A percentile compares a stretch with the other conserved stretches of the same genome.
phyloP scores from a whole-genome alignment of 2,797 vertebrate species.

The Cyclopterus lumpus region DNA sequence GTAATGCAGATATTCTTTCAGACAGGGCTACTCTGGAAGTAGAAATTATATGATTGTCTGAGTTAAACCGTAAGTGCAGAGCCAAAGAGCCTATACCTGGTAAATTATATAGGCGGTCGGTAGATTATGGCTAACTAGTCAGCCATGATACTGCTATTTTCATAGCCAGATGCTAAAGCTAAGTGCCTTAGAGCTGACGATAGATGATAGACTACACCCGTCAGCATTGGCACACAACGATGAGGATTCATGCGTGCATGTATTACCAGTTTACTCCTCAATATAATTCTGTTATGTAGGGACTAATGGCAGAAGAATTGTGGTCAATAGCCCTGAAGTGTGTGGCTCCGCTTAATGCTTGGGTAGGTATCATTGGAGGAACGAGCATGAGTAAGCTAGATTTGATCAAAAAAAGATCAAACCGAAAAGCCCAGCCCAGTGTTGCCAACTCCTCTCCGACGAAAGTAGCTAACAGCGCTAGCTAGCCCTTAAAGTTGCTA shows the following conservation, averaged over 20 bases:
- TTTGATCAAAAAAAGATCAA: neutral
- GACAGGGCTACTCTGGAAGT: constrained; percentile 36
- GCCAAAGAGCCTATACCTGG: constrained; percentile 16
- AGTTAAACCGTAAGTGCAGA: neutral
- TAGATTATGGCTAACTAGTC: neutral
- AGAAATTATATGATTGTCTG: neutral
- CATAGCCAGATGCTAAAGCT: constrained; percentile 3
- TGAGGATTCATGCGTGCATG: neutral
- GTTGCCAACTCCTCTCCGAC: no score
- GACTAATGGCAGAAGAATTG: neutral
- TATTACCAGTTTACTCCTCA: neutral
- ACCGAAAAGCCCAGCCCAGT: no score
- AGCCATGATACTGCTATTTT: neutral
- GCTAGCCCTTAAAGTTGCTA: no score
- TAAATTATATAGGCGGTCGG: neutral
- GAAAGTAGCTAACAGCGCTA: no score
- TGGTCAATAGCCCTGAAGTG: neutral
- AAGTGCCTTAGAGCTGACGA: constrained; percentile 51
- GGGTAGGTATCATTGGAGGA: neutral
- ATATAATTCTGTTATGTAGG: neutral
- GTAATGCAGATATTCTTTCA: constrained; percentile 26
- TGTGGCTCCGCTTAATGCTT: neutral
- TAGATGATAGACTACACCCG: neutral
- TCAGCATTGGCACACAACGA: neutral
- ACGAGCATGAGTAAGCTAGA: neutral